Percentiles rank a stretch among this genome's conserved stretches.
Conservation (phyloP, 2,113 vertebrate genomes). For the Pteropus alecto region DNA sequence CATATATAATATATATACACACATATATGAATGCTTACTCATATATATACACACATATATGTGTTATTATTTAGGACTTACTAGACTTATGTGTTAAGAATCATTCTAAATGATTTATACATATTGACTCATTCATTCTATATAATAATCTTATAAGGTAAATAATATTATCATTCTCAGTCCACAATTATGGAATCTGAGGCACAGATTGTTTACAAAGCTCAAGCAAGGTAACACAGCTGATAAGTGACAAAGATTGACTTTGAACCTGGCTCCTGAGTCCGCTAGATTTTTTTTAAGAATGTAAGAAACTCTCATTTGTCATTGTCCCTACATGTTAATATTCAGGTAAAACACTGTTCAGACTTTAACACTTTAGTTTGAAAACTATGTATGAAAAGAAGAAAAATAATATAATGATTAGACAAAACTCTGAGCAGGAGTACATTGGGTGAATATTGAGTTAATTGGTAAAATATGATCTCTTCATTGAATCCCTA, state of each 20-base stretch:
- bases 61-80: neutral
- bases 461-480: neutral
- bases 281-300: neutral
- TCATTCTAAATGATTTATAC: neutral
- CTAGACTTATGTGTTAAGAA: neutral
- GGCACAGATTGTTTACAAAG: neutral
- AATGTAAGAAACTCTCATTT: neutral
- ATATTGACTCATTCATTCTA: neutral
- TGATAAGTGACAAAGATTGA: neutral
- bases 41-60: neutral
- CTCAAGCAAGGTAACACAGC: neutral
- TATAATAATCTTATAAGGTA: neutral
- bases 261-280: neutral
- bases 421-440: neutral
- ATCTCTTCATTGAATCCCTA: neutral
- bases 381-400: neutral
- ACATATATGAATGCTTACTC: neutral
- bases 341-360: neutral
- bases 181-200: neutral
- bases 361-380: neutral
- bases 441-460: neutral
- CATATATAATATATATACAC: neutral
- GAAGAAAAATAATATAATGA: neutral
- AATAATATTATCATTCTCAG: neutral
- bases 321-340: neutral